phyloP scores from a whole-genome alignment of 2,113 vertebrate species.

The Puffinus mauretanicus region DNA sequence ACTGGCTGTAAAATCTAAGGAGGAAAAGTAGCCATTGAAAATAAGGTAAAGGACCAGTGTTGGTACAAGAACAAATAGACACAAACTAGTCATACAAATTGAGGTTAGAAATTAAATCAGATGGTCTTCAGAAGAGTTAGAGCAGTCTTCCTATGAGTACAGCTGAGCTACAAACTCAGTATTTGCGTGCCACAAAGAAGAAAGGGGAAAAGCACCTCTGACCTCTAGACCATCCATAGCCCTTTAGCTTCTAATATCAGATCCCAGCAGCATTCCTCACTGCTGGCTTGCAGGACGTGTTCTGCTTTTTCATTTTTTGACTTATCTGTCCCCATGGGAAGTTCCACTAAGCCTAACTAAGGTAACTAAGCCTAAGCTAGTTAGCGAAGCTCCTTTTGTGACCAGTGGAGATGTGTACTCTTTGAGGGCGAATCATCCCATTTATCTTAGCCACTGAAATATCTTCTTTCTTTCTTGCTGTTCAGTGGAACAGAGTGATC shows the following conservation, averaged over 20 bases:
- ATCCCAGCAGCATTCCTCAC: background rate
- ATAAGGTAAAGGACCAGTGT: background rate
- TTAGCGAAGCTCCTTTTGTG: background rate
- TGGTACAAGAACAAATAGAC: background rate
- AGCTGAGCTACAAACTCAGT: background rate
- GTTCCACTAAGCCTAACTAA: background rate
- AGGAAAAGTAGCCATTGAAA: background rate
- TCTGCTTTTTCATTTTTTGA: background rate
- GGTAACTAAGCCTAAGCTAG: background rate
- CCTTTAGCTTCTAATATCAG: background rate
- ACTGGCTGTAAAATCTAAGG: background rate
- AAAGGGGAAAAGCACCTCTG: background rate
- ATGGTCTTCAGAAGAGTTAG: background rate
- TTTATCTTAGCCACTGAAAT: constrained; percentile 21
- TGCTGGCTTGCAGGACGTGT: background rate
- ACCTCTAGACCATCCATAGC: background rate
- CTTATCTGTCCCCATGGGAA: background rate
- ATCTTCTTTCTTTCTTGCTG: constrained; percentile 1
- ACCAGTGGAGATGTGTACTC: background rate
- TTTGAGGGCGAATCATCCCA: background rate
- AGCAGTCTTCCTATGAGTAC: background rate
- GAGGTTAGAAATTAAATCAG: background rate
- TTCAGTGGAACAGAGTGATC: constrained; percentile 51
- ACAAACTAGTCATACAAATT: background rate
- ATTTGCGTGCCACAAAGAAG: background rate